phyloP scores from a whole-genome alignment of 2,113 vertebrate species.

The Vidua macroura region DNA sequence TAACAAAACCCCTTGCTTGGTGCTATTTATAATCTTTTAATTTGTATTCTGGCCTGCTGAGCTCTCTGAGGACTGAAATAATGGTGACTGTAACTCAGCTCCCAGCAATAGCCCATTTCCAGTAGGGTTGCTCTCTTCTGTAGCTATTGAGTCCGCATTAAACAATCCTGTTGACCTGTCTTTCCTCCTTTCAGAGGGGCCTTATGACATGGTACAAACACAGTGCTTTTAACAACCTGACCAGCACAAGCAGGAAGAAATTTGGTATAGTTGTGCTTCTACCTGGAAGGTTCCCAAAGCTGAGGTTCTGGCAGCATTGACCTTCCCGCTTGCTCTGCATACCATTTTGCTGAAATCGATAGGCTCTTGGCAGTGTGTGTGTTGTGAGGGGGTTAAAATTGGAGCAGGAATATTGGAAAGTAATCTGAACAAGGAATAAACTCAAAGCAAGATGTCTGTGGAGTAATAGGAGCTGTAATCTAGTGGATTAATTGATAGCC shows the following conservation, averaged over 20 bases:
- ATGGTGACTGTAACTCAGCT: slow-evolving; percentile 3
- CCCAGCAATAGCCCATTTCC: not conserved
- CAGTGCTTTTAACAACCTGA: not conserved
- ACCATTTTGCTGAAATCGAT: not conserved
- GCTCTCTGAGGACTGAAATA: slow-evolving; percentile 11
- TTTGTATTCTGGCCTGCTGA: slow-evolving; percentile 24
- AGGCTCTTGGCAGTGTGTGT: not conserved
- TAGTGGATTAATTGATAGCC: not conserved
- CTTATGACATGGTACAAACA: not conserved
- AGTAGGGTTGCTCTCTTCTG: not conserved
- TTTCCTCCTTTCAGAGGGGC: not conserved
- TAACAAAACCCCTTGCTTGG: not conserved
- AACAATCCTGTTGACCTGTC: not conserved
- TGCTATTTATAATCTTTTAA: slow-evolving; percentile 40
- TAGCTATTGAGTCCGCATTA: slow-evolving; percentile 2
- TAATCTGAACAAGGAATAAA: not conserved
- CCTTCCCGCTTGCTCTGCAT: not conserved
- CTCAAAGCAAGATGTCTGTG: not conserved
- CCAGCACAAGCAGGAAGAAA: not conserved
- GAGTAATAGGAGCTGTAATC: not conserved
- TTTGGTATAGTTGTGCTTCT: not conserved
- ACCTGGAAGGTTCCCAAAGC: not conserved
- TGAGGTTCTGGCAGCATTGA: not conserved
- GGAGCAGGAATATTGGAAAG: not conserved
- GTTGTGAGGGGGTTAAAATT: not conserved